Conservation (phyloP, 1,140 invertebrate species). For the Saccostrea cuccullata region DNA sequence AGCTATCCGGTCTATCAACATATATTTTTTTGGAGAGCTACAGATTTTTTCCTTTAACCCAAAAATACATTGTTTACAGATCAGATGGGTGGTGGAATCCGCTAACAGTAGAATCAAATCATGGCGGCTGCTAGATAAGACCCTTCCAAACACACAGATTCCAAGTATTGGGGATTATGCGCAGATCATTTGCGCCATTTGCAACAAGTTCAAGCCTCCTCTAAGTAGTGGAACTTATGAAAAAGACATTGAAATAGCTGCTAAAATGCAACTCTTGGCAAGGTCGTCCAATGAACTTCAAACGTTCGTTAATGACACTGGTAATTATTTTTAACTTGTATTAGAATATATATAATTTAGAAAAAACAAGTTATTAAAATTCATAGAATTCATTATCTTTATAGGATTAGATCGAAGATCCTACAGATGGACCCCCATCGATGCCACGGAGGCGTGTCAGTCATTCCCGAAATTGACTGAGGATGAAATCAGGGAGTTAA, state of each 20-base stretch:
- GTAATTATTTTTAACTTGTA: neutral
- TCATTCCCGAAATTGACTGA: neutral
- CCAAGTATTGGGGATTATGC: constrained; percentile 15
- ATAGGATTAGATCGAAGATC: neutral
- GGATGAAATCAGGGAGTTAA: constrained; percentile 32
- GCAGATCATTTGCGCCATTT: constrained; percentile 21
- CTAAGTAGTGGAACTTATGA: neutral
- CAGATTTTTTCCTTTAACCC: no score
- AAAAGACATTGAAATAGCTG: neutral
- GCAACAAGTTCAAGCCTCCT: constrained; percentile 24
- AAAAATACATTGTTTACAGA: neutral
- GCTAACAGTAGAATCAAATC: constrained; percentile 11
- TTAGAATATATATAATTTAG: neutral
- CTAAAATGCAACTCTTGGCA: neutral
- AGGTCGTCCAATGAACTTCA: neutral
- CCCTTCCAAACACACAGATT: constrained; percentile 29
- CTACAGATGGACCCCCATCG: constrained; percentile 25
- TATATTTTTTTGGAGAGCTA: no score
- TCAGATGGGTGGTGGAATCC: constrained; percentile 35
- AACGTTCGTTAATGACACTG: neutral
- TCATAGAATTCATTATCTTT: neutral
- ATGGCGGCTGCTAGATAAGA: constrained; percentile 13
- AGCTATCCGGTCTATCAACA: no score
- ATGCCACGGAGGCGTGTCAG: neutral
- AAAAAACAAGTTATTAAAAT: neutral